A percentile compares a stretch with the other conserved stretches of the same genome.
Evolutionary conservation across 2,888 invertebrate genomes (phyloP).

Genomic region (Sphecodes monilicornis): DNA sequence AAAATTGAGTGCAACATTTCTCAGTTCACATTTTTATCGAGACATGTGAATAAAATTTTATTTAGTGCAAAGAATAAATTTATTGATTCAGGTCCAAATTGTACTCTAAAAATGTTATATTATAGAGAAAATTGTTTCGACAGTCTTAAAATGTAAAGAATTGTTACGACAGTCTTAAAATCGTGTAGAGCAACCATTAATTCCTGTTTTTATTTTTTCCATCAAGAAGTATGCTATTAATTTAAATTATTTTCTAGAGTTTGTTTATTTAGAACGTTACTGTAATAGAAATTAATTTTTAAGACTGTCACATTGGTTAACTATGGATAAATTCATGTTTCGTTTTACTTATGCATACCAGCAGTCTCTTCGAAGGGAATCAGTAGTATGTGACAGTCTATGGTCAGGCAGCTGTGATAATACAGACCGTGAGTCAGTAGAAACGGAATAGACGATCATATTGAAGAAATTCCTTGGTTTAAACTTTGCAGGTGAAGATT

Average conservation of each 20-base stretch:
- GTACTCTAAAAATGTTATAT: not conserved
- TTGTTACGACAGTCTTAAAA: not conserved
- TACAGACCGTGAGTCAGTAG: not conserved
- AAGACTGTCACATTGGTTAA: not conserved
- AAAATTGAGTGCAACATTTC: no score
- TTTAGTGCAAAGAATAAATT: not conserved
- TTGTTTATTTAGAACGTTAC: not conserved
- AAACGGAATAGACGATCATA: not conserved
- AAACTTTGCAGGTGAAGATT: not conserved
- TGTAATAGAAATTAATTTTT: not conserved
- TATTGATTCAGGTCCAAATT: not conserved
- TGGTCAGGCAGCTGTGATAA: conserved; percentile 17
- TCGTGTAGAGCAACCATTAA: not conserved
- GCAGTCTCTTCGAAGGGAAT: not conserved
- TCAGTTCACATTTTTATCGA: no score
- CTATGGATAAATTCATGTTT: not conserved
- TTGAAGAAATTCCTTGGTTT: not conserved
- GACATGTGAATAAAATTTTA: no score
- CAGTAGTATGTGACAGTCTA: conserved; percentile 12
- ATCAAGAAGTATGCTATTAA: not conserved
- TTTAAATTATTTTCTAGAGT: not conserved
- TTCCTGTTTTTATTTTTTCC: not conserved
- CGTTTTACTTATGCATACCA: not conserved
- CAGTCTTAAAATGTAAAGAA: not conserved
- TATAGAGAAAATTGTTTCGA: no score